Percentiles rank a stretch among this genome's conserved stretches.
Conservation (phyloP, 2,888 invertebrate species). For the Drosophila kuntzei region DNA sequence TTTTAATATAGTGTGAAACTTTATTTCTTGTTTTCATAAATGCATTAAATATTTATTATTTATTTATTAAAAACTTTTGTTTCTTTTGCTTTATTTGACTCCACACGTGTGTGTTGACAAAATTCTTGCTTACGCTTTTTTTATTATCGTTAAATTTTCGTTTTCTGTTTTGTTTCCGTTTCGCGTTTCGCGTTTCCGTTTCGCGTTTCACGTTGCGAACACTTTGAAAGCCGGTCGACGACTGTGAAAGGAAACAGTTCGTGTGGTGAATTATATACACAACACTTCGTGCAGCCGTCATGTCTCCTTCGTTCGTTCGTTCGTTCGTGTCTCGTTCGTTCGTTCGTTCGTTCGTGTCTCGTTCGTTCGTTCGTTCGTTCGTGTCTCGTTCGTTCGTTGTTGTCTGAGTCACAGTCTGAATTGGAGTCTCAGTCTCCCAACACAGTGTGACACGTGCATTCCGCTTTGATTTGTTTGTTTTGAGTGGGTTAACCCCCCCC, state of each 20-base stretch:
- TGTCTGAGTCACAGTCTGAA: slow-evolving; percentile 15
- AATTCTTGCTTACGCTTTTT: slow-evolving; percentile 41
- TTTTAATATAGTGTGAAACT: too few relatives aligned
- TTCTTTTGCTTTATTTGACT: slow-evolving; percentile 36
- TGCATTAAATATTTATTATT: too few relatives aligned
- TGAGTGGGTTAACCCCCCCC: slow-evolving; percentile 41
- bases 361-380: background rate
- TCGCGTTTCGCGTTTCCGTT: background rate
- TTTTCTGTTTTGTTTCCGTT: slow-evolving; percentile 8
- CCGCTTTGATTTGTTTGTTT: slow-evolving; percentile 67
- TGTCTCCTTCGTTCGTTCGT: slow-evolving; percentile 5
- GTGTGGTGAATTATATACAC: slow-evolving; percentile 68
- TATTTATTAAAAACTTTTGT: too few relatives aligned
- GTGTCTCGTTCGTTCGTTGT: background rate
- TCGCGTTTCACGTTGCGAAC: slow-evolving; percentile 49
- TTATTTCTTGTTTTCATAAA: too few relatives aligned
- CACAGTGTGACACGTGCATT: slow-evolving; percentile 53
- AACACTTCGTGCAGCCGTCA: slow-evolving; percentile 35
- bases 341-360: background rate
- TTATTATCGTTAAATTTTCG: slow-evolving; percentile 5
- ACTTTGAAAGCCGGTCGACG: slow-evolving; percentile 75
- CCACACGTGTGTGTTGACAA: slow-evolving; percentile 68
- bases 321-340: background rate
- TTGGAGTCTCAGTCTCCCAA: slow-evolving; percentile 23
- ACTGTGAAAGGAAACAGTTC: slow-evolving; percentile 58